phyloP scores from a whole-genome alignment of 2,113 vertebrate species.

The Oryzias celebensis region DNA sequence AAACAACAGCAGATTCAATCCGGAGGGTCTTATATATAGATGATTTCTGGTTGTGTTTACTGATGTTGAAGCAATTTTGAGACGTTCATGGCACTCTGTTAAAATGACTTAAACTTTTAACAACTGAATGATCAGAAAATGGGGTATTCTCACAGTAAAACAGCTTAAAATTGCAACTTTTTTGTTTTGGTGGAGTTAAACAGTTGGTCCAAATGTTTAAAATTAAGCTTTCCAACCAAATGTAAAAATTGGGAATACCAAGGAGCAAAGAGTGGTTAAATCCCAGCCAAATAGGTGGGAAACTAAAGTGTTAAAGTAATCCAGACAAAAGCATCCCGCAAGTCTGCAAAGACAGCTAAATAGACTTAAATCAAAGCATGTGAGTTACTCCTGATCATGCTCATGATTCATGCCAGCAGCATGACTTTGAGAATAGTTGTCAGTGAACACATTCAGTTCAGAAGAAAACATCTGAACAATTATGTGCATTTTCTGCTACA shows the following conservation, averaged over 20 bases:
- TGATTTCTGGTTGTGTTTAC: too few species aligned
- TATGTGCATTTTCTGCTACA: neutral
- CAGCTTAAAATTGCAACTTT: conserved; percentile 40
- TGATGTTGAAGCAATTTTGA: too few species aligned
- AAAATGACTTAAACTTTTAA: too few species aligned
- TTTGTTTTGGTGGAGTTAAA: neutral
- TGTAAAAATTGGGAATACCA: conserved; percentile 21
- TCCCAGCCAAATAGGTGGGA: conserved; percentile 24
- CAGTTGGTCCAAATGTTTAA: conserved; percentile 13
- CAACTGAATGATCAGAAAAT: neutral
- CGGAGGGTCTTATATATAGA: too few species aligned
- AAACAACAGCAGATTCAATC: too few species aligned
- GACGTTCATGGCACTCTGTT: too few species aligned
- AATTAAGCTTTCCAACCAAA: conserved; percentile 14
- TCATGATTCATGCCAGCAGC: neutral
- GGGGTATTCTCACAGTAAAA: conserved; percentile 34
- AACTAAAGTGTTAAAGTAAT: conserved; percentile 28
- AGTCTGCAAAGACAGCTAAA: neutral
- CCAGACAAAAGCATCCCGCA: conserved; percentile 3
- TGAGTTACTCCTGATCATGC: neutral
- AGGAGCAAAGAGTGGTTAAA: conserved; percentile 11
- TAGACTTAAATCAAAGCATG: neutral
- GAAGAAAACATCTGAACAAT: neutral
- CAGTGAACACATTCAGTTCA: neutral
- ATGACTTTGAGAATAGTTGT: neutral